Evolutionary conservation across 2,888 invertebrate species (phyloP).

Genomic region (Isotomurus palustris): DNA sequence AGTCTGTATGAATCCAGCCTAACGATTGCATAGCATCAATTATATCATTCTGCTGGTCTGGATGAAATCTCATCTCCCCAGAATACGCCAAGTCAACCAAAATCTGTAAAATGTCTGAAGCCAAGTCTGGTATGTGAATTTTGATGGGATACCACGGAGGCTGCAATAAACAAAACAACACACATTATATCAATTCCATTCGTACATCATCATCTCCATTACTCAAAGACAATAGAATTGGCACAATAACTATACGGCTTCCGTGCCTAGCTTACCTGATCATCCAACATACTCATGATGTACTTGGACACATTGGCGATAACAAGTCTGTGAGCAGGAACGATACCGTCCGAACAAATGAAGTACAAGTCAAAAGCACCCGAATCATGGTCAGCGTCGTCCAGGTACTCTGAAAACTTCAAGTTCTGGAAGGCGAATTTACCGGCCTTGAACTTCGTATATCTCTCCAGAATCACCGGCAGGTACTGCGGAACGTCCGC

Average conservation of each 20-base stretch:
- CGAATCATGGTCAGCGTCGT: no score
- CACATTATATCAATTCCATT: not conserved
- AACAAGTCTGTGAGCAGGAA: constrained; percentile 29
- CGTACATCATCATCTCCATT: not conserved
- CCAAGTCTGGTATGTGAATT: constrained; percentile 29
- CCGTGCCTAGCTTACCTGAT: constrained; percentile 23
- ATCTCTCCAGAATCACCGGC: no score
- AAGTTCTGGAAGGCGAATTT: no score
- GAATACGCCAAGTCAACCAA: constrained; percentile 34
- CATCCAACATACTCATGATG: constrained; percentile 30
- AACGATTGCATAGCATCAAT: constrained; percentile 34
- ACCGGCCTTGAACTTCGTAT: no score
- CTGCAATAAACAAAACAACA: constrained; percentile 13
- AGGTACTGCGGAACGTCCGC: no score
- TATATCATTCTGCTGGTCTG: constrained; percentile 14
- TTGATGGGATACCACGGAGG: constrained; percentile 29
- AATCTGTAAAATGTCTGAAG: constrained; percentile 20
- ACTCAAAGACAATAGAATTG: no score
- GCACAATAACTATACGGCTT: not conserved
- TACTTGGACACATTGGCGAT: constrained; percentile 29
- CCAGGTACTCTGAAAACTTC: no score
- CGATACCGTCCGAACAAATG: constrained; percentile 31
- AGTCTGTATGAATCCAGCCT: constrained; percentile 27
- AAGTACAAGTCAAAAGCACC: constrained; percentile 25
- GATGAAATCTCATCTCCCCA: constrained; percentile 21